These are phyloP conservation scores for Grapholita molesta DNA, from an alignment of 1,140 invertebrate genomes.

Conservation along the genomic window DNA sequence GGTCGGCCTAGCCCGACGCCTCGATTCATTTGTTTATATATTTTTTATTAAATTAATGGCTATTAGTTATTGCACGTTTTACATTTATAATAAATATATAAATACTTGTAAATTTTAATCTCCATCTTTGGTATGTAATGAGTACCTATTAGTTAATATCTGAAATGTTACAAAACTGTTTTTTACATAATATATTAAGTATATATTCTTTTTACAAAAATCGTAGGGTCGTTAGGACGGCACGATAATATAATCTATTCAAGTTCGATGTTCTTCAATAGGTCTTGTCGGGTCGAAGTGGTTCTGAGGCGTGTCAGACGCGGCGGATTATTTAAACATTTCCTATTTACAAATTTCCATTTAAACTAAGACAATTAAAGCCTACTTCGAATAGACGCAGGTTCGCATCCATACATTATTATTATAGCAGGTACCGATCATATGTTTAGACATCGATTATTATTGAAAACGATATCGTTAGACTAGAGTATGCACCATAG, in stretches of 20 bases:
- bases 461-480: slow-evolving; percentile 63
- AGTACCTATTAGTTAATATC: slow-evolving; percentile 75
- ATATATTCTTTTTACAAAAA: slow-evolving; percentile 78
- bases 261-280: slow-evolving; percentile 73
- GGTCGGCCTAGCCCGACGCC: slow-evolving; percentile 34
- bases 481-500: slow-evolving; percentile 72
- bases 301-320: slow-evolving; percentile 49
- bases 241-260: slow-evolving; percentile 75
- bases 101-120: slow-evolving; percentile 77
- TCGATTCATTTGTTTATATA: slow-evolving; percentile 74
- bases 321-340: slow-evolving; percentile 59
- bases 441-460: slow-evolving; percentile 68
- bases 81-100: slow-evolving; percentile 78
- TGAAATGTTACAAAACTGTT: slow-evolving; percentile 77
- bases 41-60: slow-evolving; percentile 75
- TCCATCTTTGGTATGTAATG: slow-evolving; percentile 75
- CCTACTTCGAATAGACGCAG: slow-evolving; percentile 76
- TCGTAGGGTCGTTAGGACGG: slow-evolving; percentile 78
- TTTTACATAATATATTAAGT: slow-evolving; percentile 69
- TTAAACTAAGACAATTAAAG: slow-evolving; percentile 77
- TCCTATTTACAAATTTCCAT: slow-evolving; percentile 76
- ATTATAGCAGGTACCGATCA: slow-evolving; percentile 74
- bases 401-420: slow-evolving; percentile 75
- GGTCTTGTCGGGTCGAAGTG: slow-evolving; percentile 61
- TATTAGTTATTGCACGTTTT: slow-evolving; percentile 78